Conservation (phyloP, 2,797 vertebrate species). For the Knipowitschia caucasica region DNA sequence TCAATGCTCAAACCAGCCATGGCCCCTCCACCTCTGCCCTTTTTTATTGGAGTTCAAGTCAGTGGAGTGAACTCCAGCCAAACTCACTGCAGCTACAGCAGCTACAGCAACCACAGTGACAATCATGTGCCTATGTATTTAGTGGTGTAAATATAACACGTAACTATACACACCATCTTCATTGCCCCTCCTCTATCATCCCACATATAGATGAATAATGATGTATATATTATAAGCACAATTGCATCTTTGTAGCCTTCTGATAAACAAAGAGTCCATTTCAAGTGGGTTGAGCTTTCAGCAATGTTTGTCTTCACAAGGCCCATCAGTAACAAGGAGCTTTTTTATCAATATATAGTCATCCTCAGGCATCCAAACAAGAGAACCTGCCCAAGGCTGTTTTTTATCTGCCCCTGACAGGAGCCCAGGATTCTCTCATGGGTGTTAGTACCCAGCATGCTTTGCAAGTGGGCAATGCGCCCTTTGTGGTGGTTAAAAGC, state of each 20-base stretch:
- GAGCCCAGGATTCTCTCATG: constrained; percentile 66
- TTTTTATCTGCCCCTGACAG: constrained; percentile 70
- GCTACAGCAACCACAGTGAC: neutral
- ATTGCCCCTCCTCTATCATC: neutral
- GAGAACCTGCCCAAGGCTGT: constrained; percentile 53
- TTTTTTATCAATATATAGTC: constrained; percentile 35
- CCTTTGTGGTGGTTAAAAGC: constrained; percentile 97
- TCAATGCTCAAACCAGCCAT: constrained; percentile 67
- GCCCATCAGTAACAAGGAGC: constrained; percentile 44
- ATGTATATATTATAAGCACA: neutral
- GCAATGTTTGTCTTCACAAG: constrained; percentile 30
- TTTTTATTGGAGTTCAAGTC: constrained; percentile 59
- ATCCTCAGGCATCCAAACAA: constrained; percentile 48
- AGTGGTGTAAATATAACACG: neutral
- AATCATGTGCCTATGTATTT: no score
- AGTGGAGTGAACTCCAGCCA: constrained; percentile 32
- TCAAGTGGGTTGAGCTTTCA: constrained; percentile 24
- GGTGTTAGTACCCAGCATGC: constrained; percentile 73
- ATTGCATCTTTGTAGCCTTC: constrained; percentile 4
- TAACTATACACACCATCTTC: neutral
- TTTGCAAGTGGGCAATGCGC: constrained; percentile 62
- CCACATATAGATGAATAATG: neutral
- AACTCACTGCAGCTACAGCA: constrained; percentile 20
- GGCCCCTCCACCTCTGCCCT: constrained; percentile 62
- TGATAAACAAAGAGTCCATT: constrained; percentile 9